Conservation (phyloP, 2,113 vertebrate species). For the Megaceryle torquata region DNA sequence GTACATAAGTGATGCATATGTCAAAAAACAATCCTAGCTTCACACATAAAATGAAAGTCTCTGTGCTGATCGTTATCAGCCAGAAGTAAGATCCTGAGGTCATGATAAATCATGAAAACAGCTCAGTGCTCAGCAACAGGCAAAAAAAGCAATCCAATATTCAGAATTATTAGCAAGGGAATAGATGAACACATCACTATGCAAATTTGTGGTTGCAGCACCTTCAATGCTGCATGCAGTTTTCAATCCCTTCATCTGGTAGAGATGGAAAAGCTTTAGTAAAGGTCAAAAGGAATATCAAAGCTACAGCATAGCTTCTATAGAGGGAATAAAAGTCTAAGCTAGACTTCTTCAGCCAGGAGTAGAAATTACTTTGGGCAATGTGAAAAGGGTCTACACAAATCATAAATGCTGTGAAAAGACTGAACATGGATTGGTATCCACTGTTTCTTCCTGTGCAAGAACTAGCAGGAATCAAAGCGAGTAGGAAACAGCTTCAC, state of each 20-base stretch:
- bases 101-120: not conserved
- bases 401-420: not conserved
- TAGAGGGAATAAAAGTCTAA: not conserved
- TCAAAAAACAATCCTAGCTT: not conserved
- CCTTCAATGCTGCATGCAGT: not conserved
- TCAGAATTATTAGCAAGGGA: not conserved
- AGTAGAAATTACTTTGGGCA: not conserved
- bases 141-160: not conserved
- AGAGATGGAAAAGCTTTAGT: not conserved
- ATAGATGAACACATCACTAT: not conserved
- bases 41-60: not conserved
- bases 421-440: not conserved
- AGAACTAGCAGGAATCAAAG: not conserved
- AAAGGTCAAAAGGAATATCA: not conserved
- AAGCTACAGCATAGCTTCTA: not conserved
- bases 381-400: not conserved
- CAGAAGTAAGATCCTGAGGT: not conserved
- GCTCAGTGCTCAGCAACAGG: not conserved
- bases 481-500: not conserved
- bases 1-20: not conserved
- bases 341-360: not conserved
- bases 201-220: not conserved
- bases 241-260: not conserved
- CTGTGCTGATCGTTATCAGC: not conserved
- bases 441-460: not conserved